phyloP scores from a whole-genome alignment of 1,140 invertebrate genomes.

The Aphelenchoides besseyi region DNA sequence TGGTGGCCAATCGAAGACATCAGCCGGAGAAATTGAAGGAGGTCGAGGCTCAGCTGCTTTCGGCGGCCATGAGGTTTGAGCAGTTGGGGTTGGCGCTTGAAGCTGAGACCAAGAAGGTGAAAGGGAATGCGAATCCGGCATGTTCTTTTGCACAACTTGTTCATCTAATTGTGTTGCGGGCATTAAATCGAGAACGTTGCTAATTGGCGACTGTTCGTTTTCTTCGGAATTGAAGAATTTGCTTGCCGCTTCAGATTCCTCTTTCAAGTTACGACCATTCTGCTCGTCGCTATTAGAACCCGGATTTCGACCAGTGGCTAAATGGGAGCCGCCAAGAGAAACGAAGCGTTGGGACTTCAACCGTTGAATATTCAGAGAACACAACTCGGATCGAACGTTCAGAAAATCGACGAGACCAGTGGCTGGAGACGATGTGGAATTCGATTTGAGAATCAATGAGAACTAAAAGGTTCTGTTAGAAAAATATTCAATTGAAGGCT shows the following conservation, averaged over 20 bases:
- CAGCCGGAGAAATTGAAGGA: neutral
- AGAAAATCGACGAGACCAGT: constrained; percentile 17
- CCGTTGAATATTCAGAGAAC: constrained; percentile 14
- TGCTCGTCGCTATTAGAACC: neutral
- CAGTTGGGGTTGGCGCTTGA: no score
- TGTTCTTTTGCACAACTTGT: no score
- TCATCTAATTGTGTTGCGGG: no score
- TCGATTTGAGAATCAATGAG: neutral
- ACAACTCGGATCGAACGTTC: constrained; percentile 16
- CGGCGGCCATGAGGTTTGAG: neutral
- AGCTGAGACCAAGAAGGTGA: no score
- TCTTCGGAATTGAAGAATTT: neutral
- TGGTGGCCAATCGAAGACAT: neutral
- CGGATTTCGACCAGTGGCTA: neutral
- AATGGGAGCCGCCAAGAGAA: constrained; percentile 7
- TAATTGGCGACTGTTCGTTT: neutral
- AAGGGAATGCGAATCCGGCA: no score
- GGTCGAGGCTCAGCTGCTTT: neutral
- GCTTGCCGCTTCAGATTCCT: neutral
- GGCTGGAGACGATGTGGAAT: neutral
- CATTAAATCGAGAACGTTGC: no score
- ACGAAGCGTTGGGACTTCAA: neutral
- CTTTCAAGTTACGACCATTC: neutral
- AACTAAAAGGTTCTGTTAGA: neutral
- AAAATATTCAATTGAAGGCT: neutral